Conservation (phyloP, 2,888 invertebrate species). For the Perdita meconis region DNA sequence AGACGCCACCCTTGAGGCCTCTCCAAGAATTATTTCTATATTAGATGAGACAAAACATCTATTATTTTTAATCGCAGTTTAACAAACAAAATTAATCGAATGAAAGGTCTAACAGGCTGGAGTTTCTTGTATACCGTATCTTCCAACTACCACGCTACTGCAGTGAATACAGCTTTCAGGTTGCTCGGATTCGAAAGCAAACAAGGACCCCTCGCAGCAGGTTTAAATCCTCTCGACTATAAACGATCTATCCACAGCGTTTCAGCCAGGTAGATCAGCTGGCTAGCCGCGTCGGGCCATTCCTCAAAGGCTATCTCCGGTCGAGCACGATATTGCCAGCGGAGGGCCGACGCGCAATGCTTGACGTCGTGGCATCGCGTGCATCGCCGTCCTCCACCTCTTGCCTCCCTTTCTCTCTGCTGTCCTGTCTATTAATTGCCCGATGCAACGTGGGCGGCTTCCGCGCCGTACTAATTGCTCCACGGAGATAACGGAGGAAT, state of each 20-base stretch:
- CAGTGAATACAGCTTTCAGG: constrained; percentile 23
- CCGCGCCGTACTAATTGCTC: constrained; percentile 80
- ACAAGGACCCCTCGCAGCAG: constrained; percentile 36
- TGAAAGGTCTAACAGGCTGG: no score
- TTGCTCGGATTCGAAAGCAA: neutral
- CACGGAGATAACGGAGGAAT: constrained; percentile 75
- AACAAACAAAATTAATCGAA: no score
- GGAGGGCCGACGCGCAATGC: constrained; percentile 39
- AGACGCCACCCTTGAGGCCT: neutral
- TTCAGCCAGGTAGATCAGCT: constrained; percentile 60
- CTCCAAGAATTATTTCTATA: neutral
- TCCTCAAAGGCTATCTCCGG: constrained; percentile 61
- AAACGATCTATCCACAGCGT: constrained; percentile 53
- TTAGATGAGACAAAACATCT: no score
- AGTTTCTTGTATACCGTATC: no score
- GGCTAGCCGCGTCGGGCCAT: constrained; percentile 43
- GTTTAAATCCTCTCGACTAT: constrained; percentile 23
- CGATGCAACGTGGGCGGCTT: constrained; percentile 81
- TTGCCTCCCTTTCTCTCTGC: constrained; percentile 18
- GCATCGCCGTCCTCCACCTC: constrained; percentile 42
- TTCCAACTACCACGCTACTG: no score
- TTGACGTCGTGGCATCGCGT: constrained; percentile 69
- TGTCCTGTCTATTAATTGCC: constrained; percentile 80
- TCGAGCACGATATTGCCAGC: constrained; percentile 66
- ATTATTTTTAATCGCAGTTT: no score